A percentile compares a stretch with the other conserved stretches of the same genome.
These are phyloP conservation scores for Chinchilla lanigera DNA, from an alignment of 2,113 vertebrate genomes.

Conservation along the genomic window DNA sequence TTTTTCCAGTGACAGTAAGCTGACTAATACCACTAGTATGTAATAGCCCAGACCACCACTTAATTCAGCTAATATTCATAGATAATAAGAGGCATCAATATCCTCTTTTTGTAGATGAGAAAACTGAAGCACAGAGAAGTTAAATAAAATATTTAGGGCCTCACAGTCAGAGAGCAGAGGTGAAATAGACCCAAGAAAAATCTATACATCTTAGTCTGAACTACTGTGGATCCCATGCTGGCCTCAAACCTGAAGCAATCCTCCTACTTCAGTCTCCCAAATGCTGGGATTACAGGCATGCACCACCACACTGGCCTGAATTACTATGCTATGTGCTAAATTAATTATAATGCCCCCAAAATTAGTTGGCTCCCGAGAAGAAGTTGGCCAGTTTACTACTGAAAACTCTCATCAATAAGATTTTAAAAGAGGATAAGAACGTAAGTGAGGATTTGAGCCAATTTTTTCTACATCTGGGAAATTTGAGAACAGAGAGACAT, in stretches of 20 bases:
- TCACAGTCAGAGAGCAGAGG: background rate
- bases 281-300: background rate
- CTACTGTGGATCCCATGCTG: background rate
- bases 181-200: background rate
- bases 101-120: background rate
- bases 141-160: background rate
- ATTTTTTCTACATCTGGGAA: conserved; percentile 6
- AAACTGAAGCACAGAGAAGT: background rate
- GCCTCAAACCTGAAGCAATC: background rate
- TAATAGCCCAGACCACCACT: background rate
- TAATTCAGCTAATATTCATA: background rate
- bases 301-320: background rate
- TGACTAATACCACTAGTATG: too few species aligned
- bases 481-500: background rate
- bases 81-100: background rate
- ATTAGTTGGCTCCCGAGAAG: background rate
- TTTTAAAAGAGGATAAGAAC: background rate
- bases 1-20: background rate
- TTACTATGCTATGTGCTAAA: background rate
- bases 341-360: background rate
- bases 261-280: background rate
- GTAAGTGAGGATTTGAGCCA: background rate
- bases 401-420: background rate
- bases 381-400: background rate
- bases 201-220: background rate